These are phyloP conservation scores for Argyrosomus regius DNA, from an alignment of 2,797 vertebrate species.

Conservation along the genomic window DNA sequence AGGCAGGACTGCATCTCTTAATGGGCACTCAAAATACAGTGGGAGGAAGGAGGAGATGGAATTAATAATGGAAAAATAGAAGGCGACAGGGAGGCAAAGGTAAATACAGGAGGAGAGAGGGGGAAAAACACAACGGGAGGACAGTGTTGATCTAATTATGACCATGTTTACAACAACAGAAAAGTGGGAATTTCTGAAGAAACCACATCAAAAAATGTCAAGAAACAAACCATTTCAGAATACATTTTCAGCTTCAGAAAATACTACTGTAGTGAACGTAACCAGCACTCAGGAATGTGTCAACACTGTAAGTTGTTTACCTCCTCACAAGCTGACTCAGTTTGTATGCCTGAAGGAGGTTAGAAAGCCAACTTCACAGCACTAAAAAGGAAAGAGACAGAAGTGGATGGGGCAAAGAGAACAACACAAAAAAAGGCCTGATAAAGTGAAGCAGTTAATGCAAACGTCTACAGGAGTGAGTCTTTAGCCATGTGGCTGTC, in stretches of 20 bases:
- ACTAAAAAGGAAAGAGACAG: background rate
- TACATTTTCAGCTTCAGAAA: constrained; percentile 1
- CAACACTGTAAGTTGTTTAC: constrained; percentile 33
- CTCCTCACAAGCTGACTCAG: constrained; percentile 18
- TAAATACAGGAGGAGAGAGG: background rate
- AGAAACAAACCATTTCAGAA: constrained; percentile 4
- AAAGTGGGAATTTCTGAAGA: background rate
- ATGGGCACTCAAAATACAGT: background rate
- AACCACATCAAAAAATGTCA: background rate
- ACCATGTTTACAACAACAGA: background rate
- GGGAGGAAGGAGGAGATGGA: background rate
- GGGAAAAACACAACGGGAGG: background rate
- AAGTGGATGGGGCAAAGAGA: background rate
- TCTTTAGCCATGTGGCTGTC: background rate
- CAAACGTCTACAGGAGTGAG: background rate
- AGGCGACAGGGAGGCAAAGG: constrained; percentile 1
- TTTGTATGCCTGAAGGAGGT: constrained; percentile 4
- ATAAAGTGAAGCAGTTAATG: background rate
- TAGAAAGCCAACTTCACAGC: background rate
- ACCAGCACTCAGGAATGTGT: constrained; percentile 11
- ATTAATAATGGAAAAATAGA: constrained; percentile 17
- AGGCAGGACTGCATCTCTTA: constrained; percentile 5
- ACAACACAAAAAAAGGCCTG: background rate
- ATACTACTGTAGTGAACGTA: background rate
- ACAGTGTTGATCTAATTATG: constrained; percentile 29